phyloP scores from a whole-genome alignment of 2,797 vertebrate genomes.

The Natrix natrix region DNA sequence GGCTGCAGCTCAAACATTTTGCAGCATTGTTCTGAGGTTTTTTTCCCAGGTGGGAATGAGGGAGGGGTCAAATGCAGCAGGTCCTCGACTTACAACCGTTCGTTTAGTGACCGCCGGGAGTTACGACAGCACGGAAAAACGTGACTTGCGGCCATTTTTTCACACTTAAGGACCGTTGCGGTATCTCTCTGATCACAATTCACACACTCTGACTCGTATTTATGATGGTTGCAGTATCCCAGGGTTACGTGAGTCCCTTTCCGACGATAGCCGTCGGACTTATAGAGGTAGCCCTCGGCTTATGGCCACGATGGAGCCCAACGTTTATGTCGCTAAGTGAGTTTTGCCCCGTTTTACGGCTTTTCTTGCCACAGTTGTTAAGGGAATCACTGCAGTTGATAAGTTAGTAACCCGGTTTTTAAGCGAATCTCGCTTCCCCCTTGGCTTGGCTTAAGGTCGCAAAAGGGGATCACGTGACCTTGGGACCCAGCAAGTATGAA shows the following conservation, averaged over 20 bases:
- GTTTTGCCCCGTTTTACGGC: no score
- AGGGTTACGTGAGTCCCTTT: background rate
- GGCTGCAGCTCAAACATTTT: background rate
- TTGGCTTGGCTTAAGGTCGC: no score
- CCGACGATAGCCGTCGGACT: background rate
- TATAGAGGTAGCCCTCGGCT: background rate
- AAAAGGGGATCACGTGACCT: no score
- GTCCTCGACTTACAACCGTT: background rate
- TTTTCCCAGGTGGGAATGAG: background rate
- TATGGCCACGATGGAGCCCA: background rate
- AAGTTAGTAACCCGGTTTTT: no score
- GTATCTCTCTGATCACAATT: background rate
- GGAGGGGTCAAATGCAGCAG: background rate
- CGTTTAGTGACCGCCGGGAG: background rate
- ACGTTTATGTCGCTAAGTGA: background rate
- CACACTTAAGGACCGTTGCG: no score
- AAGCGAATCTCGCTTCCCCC: no score
- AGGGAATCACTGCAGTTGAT: no score
- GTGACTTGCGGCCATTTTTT: background rate
- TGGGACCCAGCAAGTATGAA: no score
- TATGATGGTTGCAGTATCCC: background rate
- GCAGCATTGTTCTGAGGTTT: background rate
- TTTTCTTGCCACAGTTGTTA: background rate
- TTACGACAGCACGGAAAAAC: background rate
- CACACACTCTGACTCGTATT: background rate